Evolutionary conservation across 2,113 vertebrate genomes (phyloP).

Genomic region (Daubentonia madagascariensis): DNA sequence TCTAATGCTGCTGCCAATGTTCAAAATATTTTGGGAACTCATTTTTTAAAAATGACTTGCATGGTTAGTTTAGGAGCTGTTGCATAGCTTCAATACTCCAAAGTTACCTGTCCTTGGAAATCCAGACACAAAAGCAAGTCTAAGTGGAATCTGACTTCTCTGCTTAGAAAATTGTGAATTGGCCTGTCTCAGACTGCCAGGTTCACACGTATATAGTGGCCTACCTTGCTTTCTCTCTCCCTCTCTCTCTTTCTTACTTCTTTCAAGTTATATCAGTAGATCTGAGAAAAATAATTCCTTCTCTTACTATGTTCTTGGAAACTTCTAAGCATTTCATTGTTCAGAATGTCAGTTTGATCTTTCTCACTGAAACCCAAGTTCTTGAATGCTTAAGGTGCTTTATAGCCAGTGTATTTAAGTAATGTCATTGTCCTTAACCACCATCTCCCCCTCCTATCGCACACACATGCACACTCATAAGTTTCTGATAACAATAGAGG

Average conservation of each 20-base stretch:
- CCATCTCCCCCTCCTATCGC: fast-evolving
- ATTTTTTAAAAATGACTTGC: not conserved
- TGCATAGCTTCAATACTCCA: not conserved
- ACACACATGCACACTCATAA: not conserved
- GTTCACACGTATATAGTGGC: no score
- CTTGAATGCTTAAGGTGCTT: not conserved
- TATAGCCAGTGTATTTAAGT: not conserved
- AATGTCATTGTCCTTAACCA: not conserved
- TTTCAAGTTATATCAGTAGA: not conserved
- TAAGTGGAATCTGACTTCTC: not conserved
- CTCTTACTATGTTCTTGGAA: not conserved
- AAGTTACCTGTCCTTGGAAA: not conserved
- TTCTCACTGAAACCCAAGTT: not conserved
- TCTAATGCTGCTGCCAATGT: not conserved
- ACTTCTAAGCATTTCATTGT: not conserved
- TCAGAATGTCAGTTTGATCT: not conserved
- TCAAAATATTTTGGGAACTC: not conserved
- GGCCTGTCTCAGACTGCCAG: not conserved
- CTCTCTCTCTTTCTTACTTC: not conserved
- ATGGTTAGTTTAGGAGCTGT: not conserved
- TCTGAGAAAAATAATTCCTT: not conserved
- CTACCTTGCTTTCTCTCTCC: not conserved
- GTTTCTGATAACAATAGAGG: not conserved
- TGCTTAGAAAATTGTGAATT: not conserved
- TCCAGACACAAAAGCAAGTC: not conserved